Percentiles rank a stretch among this genome's conserved stretches.
Conservation (phyloP, 2,888 invertebrate species). For the Drosophila mayaguana region DNA sequence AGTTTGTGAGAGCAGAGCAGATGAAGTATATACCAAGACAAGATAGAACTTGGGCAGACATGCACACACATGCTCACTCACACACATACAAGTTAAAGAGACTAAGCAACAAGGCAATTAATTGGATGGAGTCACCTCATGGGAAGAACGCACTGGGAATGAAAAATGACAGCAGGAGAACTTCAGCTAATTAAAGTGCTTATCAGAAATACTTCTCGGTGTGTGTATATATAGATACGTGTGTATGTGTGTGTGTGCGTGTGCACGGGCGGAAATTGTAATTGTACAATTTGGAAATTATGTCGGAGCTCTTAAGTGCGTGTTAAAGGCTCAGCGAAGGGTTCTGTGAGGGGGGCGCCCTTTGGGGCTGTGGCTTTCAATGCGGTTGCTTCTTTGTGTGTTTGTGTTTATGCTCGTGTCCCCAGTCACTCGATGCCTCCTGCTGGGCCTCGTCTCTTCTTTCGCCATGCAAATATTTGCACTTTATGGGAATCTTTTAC, state of each 20-base stretch:
- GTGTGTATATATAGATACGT: not conserved
- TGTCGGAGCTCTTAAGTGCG: conserved; percentile 50
- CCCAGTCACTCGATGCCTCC: conserved; percentile 20
- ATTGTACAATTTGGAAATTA: conserved; percentile 57
- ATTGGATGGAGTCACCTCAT: conserved; percentile 64
- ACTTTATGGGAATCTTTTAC: conserved; percentile 35
- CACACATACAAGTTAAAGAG: not conserved
- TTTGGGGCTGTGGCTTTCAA: conserved; percentile 13
- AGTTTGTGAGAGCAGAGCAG: conserved; percentile 31
- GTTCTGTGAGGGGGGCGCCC: conserved; percentile 4
- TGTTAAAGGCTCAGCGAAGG: conserved; percentile 42
- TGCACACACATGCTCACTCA: not conserved
- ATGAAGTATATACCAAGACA: conserved; percentile 18
- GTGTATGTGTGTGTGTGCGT: conserved; percentile 13
- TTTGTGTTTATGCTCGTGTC: conserved; percentile 27
- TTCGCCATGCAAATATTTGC: conserved; percentile 61
- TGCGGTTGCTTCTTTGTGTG: conserved; percentile 12
- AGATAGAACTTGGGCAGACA: conserved; percentile 23
- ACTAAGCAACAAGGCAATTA: conserved; percentile 54
- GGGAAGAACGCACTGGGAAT: conserved; percentile 30
- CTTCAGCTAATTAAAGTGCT: conserved; percentile 68
- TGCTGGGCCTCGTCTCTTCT: conserved; percentile 1
- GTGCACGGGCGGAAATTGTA: conserved; percentile 43
- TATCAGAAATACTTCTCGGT: conserved; percentile 34
- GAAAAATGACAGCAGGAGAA: conserved; percentile 52